Base-by-base conservation (phyloP, 2,888 invertebrate species). In the Petrophora chlorosata region DNA sequence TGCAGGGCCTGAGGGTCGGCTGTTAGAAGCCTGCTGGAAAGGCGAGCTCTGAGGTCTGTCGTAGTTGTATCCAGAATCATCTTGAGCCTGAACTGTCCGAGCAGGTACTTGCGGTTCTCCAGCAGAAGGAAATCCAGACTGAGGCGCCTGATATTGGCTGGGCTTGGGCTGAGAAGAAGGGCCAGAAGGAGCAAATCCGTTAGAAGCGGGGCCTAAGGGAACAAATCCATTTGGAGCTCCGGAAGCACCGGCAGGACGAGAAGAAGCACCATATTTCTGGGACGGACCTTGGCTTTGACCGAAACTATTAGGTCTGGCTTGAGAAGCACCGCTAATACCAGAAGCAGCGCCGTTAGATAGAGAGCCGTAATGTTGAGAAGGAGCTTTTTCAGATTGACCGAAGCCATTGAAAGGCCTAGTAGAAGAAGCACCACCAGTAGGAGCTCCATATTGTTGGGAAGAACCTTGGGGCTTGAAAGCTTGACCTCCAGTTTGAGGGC, bases 1-100 rank as follows among this genome's bases (percentile, higher is more conserved):
- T 40, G 42, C 12, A 7, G 48, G 23, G 2, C 42, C 34, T 8
- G 35, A 29, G 8, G 29, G 19, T n/a, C 13, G 10, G 8, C 22
- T 34, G 19, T 39, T 39, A 28, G 46, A 16, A 8, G 17, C 28
- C 15, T 41, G 41, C 9, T 36, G 34, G 25, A 46, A 39, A 8
- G 47, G 8, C 1, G 39, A 39, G 16, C 53, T 41, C 23, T 65
- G 66, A 13, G 77, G 75, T 7, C 46, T 62, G 40, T 67, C 55
- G 42, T 74, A 74, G 12, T 73, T 55, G 40, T 74, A 74, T 36
- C 73, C 73, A 15, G 65, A 60, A 17, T 65, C 62, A 39, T 62
- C 63, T 49, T 62, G 60, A 13, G 46, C 30, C 32, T 56, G 59
- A 16, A 40, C 52, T 13, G 53, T 26, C 3, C 59, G 63, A 2